Base-by-base conservation (phyloP, 2,113 vertebrate species). In the Rallus limicola region DNA sequence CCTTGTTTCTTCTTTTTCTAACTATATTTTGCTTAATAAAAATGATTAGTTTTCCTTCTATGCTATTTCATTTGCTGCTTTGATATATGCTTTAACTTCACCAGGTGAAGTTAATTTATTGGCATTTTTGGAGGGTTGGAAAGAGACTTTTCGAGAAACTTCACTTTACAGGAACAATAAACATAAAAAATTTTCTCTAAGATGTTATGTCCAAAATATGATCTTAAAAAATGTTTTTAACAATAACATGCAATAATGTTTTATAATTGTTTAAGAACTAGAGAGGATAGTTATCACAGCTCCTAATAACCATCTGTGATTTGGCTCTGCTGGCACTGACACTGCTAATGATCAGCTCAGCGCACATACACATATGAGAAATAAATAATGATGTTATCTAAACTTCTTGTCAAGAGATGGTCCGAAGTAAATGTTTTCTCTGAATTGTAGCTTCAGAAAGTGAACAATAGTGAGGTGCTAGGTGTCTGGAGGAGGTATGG, bases 201-300 rank as follows among this genome's bases (percentile, higher is more conserved):
- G 33, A 17, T 2, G 4, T 65, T 44, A 65, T n/a, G 15, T 53
- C 17, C 0, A 0, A 87, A 89, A 63, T 11, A 52, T 1, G 7
- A 68, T 36, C 68, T 56, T 0, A 25, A 70, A 59, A 94, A 88
- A 75, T 13, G 31, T 13, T 81, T 92, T 85, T 56, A 67, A 59
- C 12, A 65, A 46, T 55, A 50, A 46, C 2, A 6, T 52, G 29
- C 21, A 78, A 60, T 40, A 18, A 77, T 50, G 20, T 74, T 81
- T 79, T 38, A 42, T 38, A 70, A 88, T 58, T 84, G 65, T 25
- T 26, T 70, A 36, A 70, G 50, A 81, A 56, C 7, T 33, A 80
- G 38, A 85, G 76, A 64, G 28, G 31, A 58, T n/a, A 87, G 17
- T 52, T 82, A 42, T n/a, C 0, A 3, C 11, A 88, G 67, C 13